These are phyloP conservation scores for Drosophila bifasciata DNA, from an alignment of 1,140 invertebrate species.

Conservation along the genomic window DNA sequence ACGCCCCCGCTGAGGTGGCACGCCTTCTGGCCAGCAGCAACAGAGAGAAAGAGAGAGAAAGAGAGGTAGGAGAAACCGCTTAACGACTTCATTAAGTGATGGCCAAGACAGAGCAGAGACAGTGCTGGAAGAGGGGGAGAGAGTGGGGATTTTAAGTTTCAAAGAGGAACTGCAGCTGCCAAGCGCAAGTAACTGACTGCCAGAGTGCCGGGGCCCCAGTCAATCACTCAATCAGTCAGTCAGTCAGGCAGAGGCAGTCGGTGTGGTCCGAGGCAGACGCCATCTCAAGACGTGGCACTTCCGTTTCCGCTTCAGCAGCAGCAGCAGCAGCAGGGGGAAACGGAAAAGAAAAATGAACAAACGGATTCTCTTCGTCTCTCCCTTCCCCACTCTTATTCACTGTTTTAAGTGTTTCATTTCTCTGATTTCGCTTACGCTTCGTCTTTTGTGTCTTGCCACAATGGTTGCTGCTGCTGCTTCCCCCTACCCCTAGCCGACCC, in stretches of 20 bases:
- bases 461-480: constrained; percentile 3
- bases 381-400: constrained; percentile 7
- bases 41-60: neutral
- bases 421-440: constrained; percentile 50
- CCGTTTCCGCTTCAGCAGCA: constrained; percentile 64
- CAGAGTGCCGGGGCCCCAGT: constrained; percentile 27
- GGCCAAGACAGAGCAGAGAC: constrained; percentile 3
- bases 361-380: constrained; percentile 50
- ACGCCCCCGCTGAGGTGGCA: neutral
- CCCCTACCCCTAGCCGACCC: neutral
- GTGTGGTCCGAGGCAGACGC: constrained; percentile 20
- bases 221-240: constrained; percentile 45
- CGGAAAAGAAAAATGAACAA: constrained; percentile 61
- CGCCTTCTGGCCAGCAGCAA: no score
- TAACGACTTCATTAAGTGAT: constrained; percentile 72
- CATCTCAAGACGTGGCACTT: constrained; percentile 74
- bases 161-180: constrained; percentile 34
- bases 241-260: constrained; percentile 4
- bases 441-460: constrained; percentile 34
- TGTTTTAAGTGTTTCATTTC: constrained; percentile 48
- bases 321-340: neutral
- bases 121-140: neutral
- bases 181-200: constrained; percentile 7
- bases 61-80: constrained; percentile 32
- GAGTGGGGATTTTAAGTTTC: constrained; percentile 37